phyloP scores from a whole-genome alignment of 2,888 invertebrate species.

The Callimorpha dominula region DNA sequence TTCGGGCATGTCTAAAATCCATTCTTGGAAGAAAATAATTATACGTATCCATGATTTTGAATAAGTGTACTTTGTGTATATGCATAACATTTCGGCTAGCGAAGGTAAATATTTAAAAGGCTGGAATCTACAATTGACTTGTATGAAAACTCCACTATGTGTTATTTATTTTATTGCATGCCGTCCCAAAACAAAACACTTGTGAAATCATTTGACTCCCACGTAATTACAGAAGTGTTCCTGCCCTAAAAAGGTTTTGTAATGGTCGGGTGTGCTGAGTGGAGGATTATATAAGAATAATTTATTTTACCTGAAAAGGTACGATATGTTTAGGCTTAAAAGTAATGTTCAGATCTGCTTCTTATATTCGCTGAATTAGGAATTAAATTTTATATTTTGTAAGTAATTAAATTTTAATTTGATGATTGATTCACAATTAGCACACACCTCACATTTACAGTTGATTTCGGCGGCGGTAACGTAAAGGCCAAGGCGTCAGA shows the following conservation, averaged over 20 bases:
- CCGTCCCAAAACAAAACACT: background rate
- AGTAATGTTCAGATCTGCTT: background rate
- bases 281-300: background rate
- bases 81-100: background rate
- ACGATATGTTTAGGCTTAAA: background rate
- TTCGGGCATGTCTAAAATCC: background rate
- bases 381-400: too few species aligned
- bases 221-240: constrained; percentile 1
- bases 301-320: background rate
- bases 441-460: too few species aligned
- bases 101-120: background rate
- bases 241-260: background rate
- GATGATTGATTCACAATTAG: too few species aligned
- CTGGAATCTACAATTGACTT: background rate
- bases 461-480: too few species aligned
- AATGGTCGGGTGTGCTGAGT: background rate
- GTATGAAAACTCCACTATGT: background rate
- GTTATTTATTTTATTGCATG: background rate
- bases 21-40: background rate
- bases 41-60: background rate
- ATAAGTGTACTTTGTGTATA: background rate
- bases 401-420: too few species aligned
- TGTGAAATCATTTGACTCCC: background rate
- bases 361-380: background rate
- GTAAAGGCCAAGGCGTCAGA: too few species aligned